Percentiles rank a stretch among this genome's conserved stretches.
Evolutionary conservation across 2,797 vertebrate genomes (phyloP).

Genomic region (Momotus momota): DNA sequence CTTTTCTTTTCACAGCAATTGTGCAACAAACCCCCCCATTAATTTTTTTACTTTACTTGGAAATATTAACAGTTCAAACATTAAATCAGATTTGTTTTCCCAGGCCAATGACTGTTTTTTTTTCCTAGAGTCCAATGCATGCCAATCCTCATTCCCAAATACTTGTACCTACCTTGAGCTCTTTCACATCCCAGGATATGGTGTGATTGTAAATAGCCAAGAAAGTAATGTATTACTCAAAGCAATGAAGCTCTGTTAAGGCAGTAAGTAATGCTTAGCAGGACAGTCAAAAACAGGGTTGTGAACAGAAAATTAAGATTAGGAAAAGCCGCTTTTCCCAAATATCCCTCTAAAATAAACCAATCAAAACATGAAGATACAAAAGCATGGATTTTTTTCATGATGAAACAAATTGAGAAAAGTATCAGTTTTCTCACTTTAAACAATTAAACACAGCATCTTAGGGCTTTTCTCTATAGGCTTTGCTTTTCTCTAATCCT

Average conservation of each 20-base stretch:
- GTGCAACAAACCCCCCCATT: background rate
- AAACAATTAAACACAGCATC: background rate
- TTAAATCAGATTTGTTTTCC: background rate
- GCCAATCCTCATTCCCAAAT: background rate
- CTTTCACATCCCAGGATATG: background rate
- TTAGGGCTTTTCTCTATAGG: background rate
- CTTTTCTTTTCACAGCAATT: background rate
- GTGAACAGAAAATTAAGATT: background rate
- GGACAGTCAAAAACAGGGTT: background rate
- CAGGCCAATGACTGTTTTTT: background rate
- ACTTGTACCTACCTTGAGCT: background rate
- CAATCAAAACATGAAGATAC: background rate
- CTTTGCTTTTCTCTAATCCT: constrained; percentile 6
- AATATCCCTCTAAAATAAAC: background rate
- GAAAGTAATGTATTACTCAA: background rate
- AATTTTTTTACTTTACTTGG: background rate
- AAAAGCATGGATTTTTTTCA: background rate
- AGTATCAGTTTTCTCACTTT: background rate
- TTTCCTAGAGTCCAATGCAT: background rate
- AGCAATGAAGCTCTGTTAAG: background rate
- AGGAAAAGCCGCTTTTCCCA: background rate
- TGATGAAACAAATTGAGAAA: background rate
- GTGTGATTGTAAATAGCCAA: background rate
- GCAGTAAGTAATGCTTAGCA: background rate
- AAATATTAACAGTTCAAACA: background rate